phyloP scores from a whole-genome alignment of 2,797 vertebrate species.

The Lepus oiostolus region DNA sequence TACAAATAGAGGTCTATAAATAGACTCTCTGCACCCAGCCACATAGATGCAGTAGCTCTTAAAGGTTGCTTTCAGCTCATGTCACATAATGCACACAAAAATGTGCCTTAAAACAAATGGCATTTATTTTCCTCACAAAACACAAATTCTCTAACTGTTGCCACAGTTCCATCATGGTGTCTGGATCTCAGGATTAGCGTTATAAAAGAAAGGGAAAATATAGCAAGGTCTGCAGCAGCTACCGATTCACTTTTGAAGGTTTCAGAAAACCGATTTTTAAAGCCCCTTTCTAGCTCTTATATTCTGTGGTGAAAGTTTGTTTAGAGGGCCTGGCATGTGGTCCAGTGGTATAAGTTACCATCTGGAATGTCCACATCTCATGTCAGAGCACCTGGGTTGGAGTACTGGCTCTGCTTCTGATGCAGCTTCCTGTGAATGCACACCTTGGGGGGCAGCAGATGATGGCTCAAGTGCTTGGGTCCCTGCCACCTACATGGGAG shows the following conservation, averaged over 20 bases:
- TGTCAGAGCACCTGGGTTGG: no score
- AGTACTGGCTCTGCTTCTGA: no score
- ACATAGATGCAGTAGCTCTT: accelerated
- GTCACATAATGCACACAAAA: neutral
- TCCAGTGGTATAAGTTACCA: no score
- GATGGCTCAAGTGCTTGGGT: no score
- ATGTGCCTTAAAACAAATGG: neutral
- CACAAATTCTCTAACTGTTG: neutral
- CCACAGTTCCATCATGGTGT: neutral
- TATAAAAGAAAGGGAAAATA: neutral
- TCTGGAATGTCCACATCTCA: no score
- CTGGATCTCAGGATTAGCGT: neutral
- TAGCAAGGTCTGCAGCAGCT: neutral
- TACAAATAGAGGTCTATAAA: neutral
- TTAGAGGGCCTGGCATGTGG: neutral
- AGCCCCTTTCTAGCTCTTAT: neutral
- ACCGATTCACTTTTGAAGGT: constrained; percentile 27
- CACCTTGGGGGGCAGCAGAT: no score
- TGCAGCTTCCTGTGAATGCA: no score
- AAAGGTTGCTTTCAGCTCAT: neutral
- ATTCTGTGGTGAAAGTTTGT: constrained; percentile 21
- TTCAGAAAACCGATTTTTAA: neutral
- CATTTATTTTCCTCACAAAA: neutral
- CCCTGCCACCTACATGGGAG: no score
- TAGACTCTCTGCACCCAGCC: neutral